A percentile compares a stretch with the other conserved stretches of the same genome.
These are phyloP conservation scores for Acinonyx jubatus DNA, from an alignment of 2,113 vertebrate species.

Conservation along the genomic window DNA sequence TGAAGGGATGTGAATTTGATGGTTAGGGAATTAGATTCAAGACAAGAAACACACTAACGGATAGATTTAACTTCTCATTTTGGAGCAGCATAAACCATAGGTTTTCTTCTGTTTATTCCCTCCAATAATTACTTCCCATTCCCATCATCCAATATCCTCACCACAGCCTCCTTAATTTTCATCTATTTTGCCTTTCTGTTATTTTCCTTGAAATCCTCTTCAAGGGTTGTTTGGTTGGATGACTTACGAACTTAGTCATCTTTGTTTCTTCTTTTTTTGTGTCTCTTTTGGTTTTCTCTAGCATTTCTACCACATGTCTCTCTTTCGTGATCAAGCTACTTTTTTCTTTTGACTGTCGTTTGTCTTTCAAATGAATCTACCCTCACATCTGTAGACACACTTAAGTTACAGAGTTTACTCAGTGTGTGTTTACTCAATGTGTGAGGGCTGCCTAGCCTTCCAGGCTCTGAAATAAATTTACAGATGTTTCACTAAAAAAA, in stretches of 20 bases:
- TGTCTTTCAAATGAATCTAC: background rate
- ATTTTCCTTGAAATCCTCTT: background rate
- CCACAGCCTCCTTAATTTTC: background rate
- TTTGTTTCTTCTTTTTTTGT: background rate
- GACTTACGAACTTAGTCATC: background rate
- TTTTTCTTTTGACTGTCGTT: background rate
- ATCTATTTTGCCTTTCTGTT: background rate
- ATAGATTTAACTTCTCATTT: background rate
- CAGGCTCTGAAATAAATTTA: conserved; percentile 19
- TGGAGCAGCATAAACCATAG: background rate
- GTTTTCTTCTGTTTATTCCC: background rate
- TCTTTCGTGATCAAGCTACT: background rate
- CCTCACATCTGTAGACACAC: background rate
- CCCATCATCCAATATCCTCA: background rate
- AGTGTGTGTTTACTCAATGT: background rate
- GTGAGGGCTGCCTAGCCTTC: background rate
- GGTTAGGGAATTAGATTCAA: background rate
- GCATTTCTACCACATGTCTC: background rate
- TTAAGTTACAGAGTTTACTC: background rate
- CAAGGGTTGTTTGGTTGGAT: background rate
- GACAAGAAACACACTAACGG: background rate
- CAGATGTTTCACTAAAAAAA: background rate
- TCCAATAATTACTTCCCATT: background rate
- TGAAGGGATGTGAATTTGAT: background rate
- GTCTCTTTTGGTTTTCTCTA: background rate